phyloP scores from a whole-genome alignment of 1,140 invertebrate species.

The Drosophila bocki region DNA sequence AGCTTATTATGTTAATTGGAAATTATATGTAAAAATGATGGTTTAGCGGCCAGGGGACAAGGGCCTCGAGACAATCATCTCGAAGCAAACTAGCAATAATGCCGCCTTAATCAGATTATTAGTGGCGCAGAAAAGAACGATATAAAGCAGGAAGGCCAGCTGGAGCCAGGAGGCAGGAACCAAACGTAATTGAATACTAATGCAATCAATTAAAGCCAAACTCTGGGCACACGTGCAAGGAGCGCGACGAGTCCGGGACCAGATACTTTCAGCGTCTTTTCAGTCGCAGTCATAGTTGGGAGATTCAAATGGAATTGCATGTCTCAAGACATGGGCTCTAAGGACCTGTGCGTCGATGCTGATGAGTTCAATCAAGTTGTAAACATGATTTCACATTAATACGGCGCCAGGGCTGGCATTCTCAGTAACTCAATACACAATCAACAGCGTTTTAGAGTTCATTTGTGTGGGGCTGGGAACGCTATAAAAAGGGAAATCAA shows the following conservation, averaged over 20 bases:
- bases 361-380: slow-evolving; percentile 82
- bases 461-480: slow-evolving; percentile 47
- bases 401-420: slow-evolving; percentile 49
- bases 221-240: slow-evolving; percentile 53
- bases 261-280: slow-evolving; percentile 20
- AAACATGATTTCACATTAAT: slow-evolving; percentile 80
- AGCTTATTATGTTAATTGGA: slow-evolving; percentile 65
- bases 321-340: not conserved
- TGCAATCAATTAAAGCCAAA: slow-evolving; percentile 76
- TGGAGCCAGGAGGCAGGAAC: not conserved
- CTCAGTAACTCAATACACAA: slow-evolving; percentile 78
- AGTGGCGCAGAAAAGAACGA: slow-evolving; percentile 42
- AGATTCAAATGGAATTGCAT: slow-evolving; percentile 43
- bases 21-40: slow-evolving; percentile 52
- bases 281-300: slow-evolving; percentile 6
- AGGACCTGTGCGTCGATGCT: slow-evolving; percentile 39
- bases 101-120: slow-evolving; percentile 67
- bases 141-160: not conserved
- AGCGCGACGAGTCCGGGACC: slow-evolving; percentile 1
- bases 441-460: slow-evolving; percentile 80
- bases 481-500: slow-evolving; percentile 70
- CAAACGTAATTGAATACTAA: slow-evolving; percentile 70
- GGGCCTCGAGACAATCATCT: slow-evolving; percentile 29
- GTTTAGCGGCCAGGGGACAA: slow-evolving; percentile 22
- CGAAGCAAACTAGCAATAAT: slow-evolving; percentile 42